These are phyloP conservation scores for Lordiphosa fenestrarum DNA, from an alignment of 2,888 invertebrate genomes.

Conservation along the genomic window DNA sequence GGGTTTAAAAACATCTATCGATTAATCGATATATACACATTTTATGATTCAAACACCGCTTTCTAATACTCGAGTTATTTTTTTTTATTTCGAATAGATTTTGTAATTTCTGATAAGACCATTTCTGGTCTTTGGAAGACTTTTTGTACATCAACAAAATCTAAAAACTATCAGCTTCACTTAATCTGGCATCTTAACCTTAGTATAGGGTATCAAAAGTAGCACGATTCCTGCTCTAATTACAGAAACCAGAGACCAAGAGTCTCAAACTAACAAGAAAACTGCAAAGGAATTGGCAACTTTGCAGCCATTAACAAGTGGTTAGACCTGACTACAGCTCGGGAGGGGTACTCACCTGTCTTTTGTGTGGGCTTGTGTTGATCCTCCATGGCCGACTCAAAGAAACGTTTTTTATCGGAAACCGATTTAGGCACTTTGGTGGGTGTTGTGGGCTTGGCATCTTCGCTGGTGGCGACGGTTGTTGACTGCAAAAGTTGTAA, in stretches of 20 bases:
- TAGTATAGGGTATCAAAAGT: no score
- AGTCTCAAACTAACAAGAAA: conserved; percentile 3
- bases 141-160: no score
- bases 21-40: no score
- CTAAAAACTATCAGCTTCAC: no score
- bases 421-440: conserved; percentile 90
- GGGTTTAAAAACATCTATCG: no score
- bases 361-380: conserved; percentile 92
- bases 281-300: conserved; percentile 3
- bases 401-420: conserved; percentile 96
- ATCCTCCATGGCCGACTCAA: conserved; percentile 97
- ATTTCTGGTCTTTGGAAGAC: no score
- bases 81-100: no score
- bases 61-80: no score
- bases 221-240: conserved; percentile 34
- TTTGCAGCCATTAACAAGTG: conserved; percentile 26
- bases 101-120: no score
- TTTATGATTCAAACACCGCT: no score
- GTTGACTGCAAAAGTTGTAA: conserved; percentile 58
- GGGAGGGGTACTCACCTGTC: conserved; percentile 83
- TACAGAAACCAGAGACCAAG: conserved; percentile 42
- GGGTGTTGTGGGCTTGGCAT: conserved; percentile 83
- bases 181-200: no score
- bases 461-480: conserved; percentile 32
- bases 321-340: conserved; percentile 17